These are phyloP conservation scores for Propithecus perrieri DNA, from an alignment of 2,797 vertebrate species.

Conservation along the genomic window DNA sequence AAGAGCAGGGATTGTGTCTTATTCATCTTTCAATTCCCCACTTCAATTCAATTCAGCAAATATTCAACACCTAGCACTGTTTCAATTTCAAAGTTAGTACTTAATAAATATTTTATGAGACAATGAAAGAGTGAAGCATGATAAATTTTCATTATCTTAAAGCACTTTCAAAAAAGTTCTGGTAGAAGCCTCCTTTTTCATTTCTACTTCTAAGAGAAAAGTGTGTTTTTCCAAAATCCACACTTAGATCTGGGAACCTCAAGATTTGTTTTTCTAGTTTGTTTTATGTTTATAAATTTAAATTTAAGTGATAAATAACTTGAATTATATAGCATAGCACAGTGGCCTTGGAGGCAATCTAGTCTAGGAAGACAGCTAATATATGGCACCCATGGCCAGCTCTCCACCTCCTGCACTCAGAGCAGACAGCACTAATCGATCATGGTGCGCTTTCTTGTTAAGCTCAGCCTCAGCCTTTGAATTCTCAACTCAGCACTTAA, in stretches of 20 bases:
- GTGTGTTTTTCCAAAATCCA: constrained; percentile 37
- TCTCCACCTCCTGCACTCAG: neutral
- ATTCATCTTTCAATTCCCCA: constrained; percentile 43
- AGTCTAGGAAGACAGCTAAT: constrained; percentile 2
- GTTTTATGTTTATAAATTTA: constrained; percentile 40
- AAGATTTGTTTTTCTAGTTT: constrained; percentile 20
- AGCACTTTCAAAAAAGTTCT: constrained; percentile 47
- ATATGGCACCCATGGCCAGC: neutral
- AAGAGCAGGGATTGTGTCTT: constrained; percentile 30
- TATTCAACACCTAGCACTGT: constrained; percentile 49
- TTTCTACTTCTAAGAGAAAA: constrained; percentile 19
- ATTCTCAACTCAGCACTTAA: constrained; percentile 25
- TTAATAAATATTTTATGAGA: constrained; percentile 69
- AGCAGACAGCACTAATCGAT: neutral
- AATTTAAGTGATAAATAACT: constrained; percentile 28
- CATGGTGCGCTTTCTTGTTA: neutral
- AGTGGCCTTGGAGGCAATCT: neutral
- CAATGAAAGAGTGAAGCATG: constrained; percentile 62
- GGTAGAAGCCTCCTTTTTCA: constrained; percentile 46
- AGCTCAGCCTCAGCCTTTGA: neutral
- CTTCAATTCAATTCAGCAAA: constrained; percentile 59
- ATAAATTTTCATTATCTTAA: constrained; percentile 67
- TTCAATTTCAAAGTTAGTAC: constrained; percentile 65
- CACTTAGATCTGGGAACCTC: neutral
- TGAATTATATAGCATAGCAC: constrained; percentile 19